Evolutionary conservation across 30 jellyfish, hydroid and myxozoan species (phyloP), one percentile per base, ranked within the genome.

Genomic region (Phacellophora camtschatica): DNA sequence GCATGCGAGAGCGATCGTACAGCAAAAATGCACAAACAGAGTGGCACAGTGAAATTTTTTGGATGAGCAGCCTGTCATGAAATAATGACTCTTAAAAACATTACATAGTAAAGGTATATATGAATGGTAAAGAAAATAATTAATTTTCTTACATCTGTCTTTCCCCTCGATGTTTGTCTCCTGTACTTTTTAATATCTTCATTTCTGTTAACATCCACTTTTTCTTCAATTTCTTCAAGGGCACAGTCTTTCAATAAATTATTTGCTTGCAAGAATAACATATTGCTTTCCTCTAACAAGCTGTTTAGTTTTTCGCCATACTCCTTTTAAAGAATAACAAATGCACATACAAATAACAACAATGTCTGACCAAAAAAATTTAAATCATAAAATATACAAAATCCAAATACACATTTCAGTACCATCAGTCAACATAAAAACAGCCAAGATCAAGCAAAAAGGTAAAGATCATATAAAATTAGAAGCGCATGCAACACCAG

Each of bases 171-270:
- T 45, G 88, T 71, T 79, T 66, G 84, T 34, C 95, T 58, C 41
- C 76, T 67, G 69, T 71, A 63, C 32, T 58, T 58, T 28, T 72
- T 68, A 20, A 66, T 71, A 54, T 71, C 87, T 31, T 84, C 95
- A 34, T 84, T 84, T 41, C 83, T 58, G 58, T 84, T 84, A 15
- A 71, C 29, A 73, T 84, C 95, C 27, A 84, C 56, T 7, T 27
- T 34, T 35, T 84, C 95, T 10, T 71, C 88, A 22, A 71, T 66
- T 0, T 84, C 95, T 24, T 84, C 95, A 2, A 84, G 36, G 20
- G 81, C 86, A 64, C 86, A 71, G 51, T 84, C 95, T 61, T 84
- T 84, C 70, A 84, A 50, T 51, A 84, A 30, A 51, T 84, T 84
- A 72, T 84, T 74, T 29, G 95, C 34, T 73, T 84, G 95, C 23